Conservation (phyloP, 2,113 vertebrate species). For the Amia ocellicauda region DNA sequence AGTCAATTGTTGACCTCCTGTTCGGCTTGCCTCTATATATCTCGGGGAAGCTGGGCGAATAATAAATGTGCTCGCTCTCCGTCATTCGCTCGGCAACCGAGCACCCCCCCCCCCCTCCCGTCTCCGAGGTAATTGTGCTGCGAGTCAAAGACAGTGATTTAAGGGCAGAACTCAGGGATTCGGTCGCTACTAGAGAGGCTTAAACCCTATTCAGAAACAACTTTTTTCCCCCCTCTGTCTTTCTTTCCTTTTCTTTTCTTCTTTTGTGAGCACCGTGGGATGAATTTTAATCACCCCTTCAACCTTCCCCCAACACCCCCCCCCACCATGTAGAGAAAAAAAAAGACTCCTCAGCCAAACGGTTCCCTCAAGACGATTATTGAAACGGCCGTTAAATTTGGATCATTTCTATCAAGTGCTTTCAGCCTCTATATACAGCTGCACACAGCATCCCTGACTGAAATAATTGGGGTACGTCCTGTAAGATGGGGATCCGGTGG, state of each 20-base stretch:
- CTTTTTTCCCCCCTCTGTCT: conserved; percentile 31
- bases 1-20: conserved; percentile 79
- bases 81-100: conserved; percentile 28
- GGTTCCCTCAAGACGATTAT: too few relatives aligned
- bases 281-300: conserved; percentile 72
- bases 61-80: conserved; percentile 56
- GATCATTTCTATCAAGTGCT: too few relatives aligned
- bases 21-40: conserved; percentile 58
- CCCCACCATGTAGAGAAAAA: too few relatives aligned
- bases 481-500: too few relatives aligned
- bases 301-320: conserved; percentile 18
- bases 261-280: conserved; percentile 71
- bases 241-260: conserved; percentile 60
- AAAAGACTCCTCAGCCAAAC: too few relatives aligned
- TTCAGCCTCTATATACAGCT: too few relatives aligned
- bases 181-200: conserved; percentile 48
- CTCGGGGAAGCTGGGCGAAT: conserved; percentile 48
- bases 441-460: too few relatives aligned
- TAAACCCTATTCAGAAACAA: conserved; percentile 64
- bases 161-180: conserved; percentile 45
- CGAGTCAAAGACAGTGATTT: conserved; percentile 65
- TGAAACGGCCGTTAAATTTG: too few relatives aligned
- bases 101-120: conserved; percentile 36
- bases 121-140: conserved; percentile 59
- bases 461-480: too few relatives aligned